Evolutionary conservation across 1,140 invertebrate genomes (phyloP).

Genomic region (Drosophila jambulina): DNA sequence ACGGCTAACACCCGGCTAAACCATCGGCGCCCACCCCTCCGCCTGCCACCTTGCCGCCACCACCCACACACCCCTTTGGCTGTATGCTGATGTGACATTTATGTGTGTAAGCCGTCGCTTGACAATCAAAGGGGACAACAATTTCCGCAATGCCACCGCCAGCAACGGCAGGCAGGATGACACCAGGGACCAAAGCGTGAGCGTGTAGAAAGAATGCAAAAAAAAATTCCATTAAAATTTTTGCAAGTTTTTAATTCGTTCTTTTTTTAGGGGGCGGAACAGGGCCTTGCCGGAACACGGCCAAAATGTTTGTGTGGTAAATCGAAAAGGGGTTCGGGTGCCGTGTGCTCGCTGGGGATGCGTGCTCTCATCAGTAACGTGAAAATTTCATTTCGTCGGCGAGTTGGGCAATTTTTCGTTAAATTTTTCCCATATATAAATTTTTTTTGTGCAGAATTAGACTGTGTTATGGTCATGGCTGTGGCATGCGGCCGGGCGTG

Average conservation of each 20-base stretch:
- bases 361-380: slow-evolving; percentile 67
- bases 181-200: slow-evolving; percentile 31
- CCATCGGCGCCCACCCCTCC: background rate
- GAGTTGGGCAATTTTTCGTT: slow-evolving; percentile 55
- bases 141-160: slow-evolving; percentile 67
- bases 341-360: slow-evolving; percentile 53
- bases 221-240: slow-evolving; percentile 81
- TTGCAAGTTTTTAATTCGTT: slow-evolving; percentile 77
- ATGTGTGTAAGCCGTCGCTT: slow-evolving; percentile 77
- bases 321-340: slow-evolving; percentile 51
- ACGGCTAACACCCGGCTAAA: slow-evolving; percentile 36
- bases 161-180: slow-evolving; percentile 51
- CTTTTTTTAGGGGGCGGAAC: slow-evolving; percentile 30
- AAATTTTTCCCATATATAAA: slow-evolving; percentile 44
- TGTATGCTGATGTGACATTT: slow-evolving; percentile 68
- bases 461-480: slow-evolving; percentile 50
- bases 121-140: slow-evolving; percentile 79
- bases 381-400: slow-evolving; percentile 76
- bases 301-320: slow-evolving; percentile 76
- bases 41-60: slow-evolving; percentile 1
- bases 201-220: slow-evolving; percentile 38
- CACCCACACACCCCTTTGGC: slow-evolving; percentile 4
- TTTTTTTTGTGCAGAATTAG: slow-evolving; percentile 52
- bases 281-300: slow-evolving; percentile 24
- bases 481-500: slow-evolving; percentile 26